phyloP scores from a whole-genome alignment of 2,797 vertebrate species.

The Schizopygopsis pylzovi region DNA sequence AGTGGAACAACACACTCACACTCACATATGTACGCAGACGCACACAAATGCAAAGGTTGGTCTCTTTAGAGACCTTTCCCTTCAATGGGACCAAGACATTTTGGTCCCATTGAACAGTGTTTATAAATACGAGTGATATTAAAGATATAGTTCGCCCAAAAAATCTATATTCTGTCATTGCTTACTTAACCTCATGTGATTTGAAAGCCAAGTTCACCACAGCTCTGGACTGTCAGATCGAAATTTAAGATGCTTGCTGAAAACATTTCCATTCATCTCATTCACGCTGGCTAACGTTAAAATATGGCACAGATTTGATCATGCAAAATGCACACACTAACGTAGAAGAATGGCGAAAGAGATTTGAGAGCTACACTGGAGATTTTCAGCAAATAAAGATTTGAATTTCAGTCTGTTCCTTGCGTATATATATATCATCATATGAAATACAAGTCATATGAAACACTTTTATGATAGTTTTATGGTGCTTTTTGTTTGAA shows the following conservation, averaged over 20 bases:
- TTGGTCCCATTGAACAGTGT: slow-evolving; percentile 25
- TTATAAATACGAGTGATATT: background rate
- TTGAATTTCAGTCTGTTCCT: background rate
- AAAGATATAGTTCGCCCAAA: background rate
- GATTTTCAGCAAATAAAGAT: background rate
- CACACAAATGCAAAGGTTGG: slow-evolving; percentile 19
- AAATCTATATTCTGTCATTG: background rate
- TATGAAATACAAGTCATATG: background rate
- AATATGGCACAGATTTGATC: background rate
- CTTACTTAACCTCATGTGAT: background rate
- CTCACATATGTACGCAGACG: background rate
- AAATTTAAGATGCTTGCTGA: background rate
- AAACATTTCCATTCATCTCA: background rate
- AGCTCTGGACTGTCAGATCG: background rate
- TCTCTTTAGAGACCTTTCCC: slow-evolving; percentile 18
- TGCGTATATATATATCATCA: background rate
- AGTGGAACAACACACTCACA: slow-evolving; percentile 52
- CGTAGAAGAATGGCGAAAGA: background rate
- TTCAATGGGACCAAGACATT: background rate
- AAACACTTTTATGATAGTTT: background rate
- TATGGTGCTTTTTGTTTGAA: background rate
- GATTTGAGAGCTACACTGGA: background rate
- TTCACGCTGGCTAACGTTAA: background rate
- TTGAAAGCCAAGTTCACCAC: background rate
- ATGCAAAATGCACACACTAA: background rate